These are phyloP conservation scores for Coecobrya sp. DNA, from an alignment of 2,888 invertebrate species.

Conservation along the genomic window DNA sequence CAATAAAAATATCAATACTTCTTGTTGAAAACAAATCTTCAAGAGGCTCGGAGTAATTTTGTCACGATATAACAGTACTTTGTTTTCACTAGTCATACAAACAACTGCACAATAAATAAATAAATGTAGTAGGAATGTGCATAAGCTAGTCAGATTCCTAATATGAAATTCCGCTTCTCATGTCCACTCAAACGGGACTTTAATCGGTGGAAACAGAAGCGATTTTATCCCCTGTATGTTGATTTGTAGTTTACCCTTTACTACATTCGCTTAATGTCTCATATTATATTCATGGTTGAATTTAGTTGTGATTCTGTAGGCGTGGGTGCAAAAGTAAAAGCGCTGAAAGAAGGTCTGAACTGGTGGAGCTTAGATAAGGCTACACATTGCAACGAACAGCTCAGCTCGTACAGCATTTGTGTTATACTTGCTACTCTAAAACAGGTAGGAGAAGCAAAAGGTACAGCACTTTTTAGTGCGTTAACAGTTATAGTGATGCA, in stretches of 20 bases:
- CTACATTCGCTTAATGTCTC: constrained; percentile 53
- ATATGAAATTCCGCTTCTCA: not conserved
- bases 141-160: not conserved
- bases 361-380: constrained; percentile 25
- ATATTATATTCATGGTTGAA: constrained; percentile 53
- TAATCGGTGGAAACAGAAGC: constrained; percentile 66
- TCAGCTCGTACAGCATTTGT: not conserved
- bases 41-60: too few species aligned
- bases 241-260: constrained; percentile 65
- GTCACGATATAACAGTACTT: too few species aligned
- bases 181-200: constrained; percentile 38
- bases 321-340: not conserved
- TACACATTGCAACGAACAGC: not conserved
- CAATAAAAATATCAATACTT: too few species aligned
- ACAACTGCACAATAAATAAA: too few species aligned
- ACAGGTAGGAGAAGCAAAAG: not conserved
- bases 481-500: not conserved
- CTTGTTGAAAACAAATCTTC: too few species aligned
- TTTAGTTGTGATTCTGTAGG: constrained; percentile 8
- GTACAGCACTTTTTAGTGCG: not conserved
- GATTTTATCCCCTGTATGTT: constrained; percentile 56
- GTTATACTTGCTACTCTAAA: not conserved
- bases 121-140: not conserved
- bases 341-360: not conserved
- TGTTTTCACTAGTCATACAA: too few species aligned